Base-by-base conservation (phyloP, 2,797 vertebrate species). In the Argentina silus region DNA sequence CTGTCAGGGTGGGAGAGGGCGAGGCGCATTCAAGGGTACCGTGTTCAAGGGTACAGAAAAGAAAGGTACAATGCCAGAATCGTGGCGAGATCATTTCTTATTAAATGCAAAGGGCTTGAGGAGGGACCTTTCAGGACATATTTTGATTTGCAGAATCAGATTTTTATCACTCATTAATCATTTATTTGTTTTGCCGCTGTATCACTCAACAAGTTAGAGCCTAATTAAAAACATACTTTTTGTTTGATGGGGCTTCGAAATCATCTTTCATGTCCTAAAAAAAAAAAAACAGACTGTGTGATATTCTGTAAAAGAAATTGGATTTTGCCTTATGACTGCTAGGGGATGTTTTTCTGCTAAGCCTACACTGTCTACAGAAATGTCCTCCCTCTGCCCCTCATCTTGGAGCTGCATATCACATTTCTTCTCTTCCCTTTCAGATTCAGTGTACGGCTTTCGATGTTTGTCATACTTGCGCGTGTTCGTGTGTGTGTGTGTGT, bases 141-240 rank as follows among this genome's bases (percentile, higher is more conserved):
- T 17, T 53, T 53, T 53, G 51, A 17, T 17, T 7, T 17, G 51
- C 15, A 15, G 15, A 7, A 15, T 36, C 27, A 3, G 5, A 55
- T 12, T 55, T 55, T 7, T 6, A 44, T 42, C 8, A 15, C 61
- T 43, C n/a, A 45, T 17, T 17, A 43, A 63, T 63, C 42, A 63
- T 62, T 62, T 4, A 62, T 6, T 23, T n/a, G 15, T 63, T 63
- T 17, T 63, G 61, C 36, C n/a, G n/a, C 42, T 63, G 61, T 44
- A 43, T 19, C 6, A 9, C n/a, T 10, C 61, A n/a, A 53, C 6
- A 53, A 53, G 0, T 10, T 0, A 17, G 7, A 53, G n/a, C 17
- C 8, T 44, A 63, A 63, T 63, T 15, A 0, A 42, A 63, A 59
- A 19, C 15, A 44, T 9, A 43, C 44, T 10, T 44, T 19, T 42